Evolutionary conservation across 2,797 vertebrate species (phyloP).

Genomic region (Acropternis orthonyx): DNA sequence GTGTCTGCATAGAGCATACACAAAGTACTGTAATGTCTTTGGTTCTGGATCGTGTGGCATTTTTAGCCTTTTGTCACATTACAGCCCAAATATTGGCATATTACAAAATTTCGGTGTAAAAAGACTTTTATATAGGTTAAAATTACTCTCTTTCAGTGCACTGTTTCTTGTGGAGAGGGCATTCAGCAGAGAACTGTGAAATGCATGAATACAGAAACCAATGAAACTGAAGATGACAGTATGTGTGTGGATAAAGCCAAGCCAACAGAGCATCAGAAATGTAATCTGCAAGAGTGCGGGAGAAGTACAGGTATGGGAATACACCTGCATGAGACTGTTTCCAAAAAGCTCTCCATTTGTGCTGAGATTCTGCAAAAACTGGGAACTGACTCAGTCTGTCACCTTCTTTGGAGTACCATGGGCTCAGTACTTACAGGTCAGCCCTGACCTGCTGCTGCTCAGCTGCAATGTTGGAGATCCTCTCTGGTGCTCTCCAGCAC

Average conservation of each 20-base stretch:
- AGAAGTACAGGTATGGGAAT: conserved; percentile 59
- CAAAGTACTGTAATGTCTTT: not conserved
- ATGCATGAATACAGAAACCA: conserved; percentile 67
- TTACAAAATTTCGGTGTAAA: not conserved
- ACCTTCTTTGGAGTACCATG: not conserved
- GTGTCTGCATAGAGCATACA: not conserved
- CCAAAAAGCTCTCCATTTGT: not conserved
- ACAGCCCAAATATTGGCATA: not conserved
- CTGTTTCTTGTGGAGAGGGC: conserved; percentile 75
- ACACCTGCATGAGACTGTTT: not conserved
- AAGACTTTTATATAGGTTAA: not conserved
- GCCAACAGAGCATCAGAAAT: conserved; percentile 68
- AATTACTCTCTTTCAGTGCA: conserved; percentile 73
- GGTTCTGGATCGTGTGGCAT: not conserved
- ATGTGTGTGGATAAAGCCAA: conserved; percentile 66
- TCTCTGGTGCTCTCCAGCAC: not conserved
- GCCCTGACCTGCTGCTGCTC: not conserved
- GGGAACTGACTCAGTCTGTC: not conserved
- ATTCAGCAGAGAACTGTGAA: conserved; percentile 68
- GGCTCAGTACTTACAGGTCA: not conserved
- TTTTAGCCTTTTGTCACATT: not conserved
- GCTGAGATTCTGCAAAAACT: not conserved
- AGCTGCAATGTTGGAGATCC: not conserved
- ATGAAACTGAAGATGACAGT: conserved; percentile 36
- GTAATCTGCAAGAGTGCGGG: conserved; percentile 69